Base-by-base conservation (phyloP, 1,140 invertebrate species). In the Hylyphantes graminicola region DNA sequence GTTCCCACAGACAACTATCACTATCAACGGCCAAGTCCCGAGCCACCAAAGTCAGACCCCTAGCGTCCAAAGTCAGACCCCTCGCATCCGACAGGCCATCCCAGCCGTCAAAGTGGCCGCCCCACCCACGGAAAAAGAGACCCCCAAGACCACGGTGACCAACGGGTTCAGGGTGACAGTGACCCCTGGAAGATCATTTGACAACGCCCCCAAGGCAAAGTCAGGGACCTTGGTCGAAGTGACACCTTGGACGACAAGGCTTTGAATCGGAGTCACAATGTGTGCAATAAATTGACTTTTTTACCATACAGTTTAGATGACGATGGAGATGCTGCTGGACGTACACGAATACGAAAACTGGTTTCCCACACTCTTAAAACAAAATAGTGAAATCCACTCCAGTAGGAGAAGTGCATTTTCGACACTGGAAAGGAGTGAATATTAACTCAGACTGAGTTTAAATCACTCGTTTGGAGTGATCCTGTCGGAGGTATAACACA, bases 201-300 rank as follows among this genome's bases (percentile, higher is more conserved):
- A 73, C 13, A 82, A 54, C 3, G 68, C 68, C 5, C 11, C 57
- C 7, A 82, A 82, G 17, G 35, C 55, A 17, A 74, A 82, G 59
- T 54, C 68, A 2, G 68, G 65, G 55, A 54, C 79, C 11, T 50
- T 82, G 17, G 79, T 82, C 1, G 68, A 82, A 82, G 79, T 82
- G 12, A 82, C 68, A 10, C 79, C 79, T n/a, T 74, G 79, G 79
- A 73, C 79, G 12, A 82, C 79, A n/a, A 82, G 79, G 21, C 70
- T 82, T n/a, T 82, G 55, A 73, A 35, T 35, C 35, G 35, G 35
- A 35, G 35, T 35, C 35, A 35, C n/a, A 5, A 1, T 35, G 35
- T 35, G 35, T 35, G 35, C 35, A 35, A 35, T 35, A 35, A 35
- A 35, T 35, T 35, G 35, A 35, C 35, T 35, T 35, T 35, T n/a